Base-by-base conservation (phyloP, 2,113 vertebrate species). In the Mellivora capensis region DNA sequence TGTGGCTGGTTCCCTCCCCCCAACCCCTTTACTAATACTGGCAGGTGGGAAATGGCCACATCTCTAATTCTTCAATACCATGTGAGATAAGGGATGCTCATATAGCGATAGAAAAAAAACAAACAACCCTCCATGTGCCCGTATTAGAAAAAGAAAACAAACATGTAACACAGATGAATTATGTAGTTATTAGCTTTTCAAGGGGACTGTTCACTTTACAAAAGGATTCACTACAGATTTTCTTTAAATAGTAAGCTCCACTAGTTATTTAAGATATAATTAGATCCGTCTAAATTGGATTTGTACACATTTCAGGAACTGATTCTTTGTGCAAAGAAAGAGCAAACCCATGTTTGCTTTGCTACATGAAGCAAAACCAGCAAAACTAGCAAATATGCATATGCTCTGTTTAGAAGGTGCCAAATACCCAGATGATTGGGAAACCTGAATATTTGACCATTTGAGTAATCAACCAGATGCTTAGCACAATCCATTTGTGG, bases 191-290 rank as follows among this genome's bases (percentile, higher is more conserved):
- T 94, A 71, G 34, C 62, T 95, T 90, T 90, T 84, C 69, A 82
- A 91, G 54, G 76, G n/a, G 71, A 81, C n/a, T 87, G 69, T 95
- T 94, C 84, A 80, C 49, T 96, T 91, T 76, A 84, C 80, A 95
- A 95, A 92, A 69, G 44, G 57, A 93, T 82, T 96, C 90, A 92
- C 87, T 96, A 89, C 83, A 92, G 44, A 88, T 79, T 96, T 97
- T 85, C 95, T 96, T 97, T 92, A 97, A 98, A 97, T 96, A 96
- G 90, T 82, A 96, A 91, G 37, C 85, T 84, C 90, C 34, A 90
- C 61, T 54, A 97, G 91, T 97, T 42, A 87, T 49, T 94, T 91
- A 95, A 62, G 74, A 81, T 96, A 96, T 95, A 97, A 97, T 97
- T 94, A 97, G 96, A 91, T 95, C 39, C 72, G 34, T 85, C n/a